Evolutionary conservation across 2,113 vertebrate genomes (phyloP).

Genomic region (Scomber scombrus): DNA sequence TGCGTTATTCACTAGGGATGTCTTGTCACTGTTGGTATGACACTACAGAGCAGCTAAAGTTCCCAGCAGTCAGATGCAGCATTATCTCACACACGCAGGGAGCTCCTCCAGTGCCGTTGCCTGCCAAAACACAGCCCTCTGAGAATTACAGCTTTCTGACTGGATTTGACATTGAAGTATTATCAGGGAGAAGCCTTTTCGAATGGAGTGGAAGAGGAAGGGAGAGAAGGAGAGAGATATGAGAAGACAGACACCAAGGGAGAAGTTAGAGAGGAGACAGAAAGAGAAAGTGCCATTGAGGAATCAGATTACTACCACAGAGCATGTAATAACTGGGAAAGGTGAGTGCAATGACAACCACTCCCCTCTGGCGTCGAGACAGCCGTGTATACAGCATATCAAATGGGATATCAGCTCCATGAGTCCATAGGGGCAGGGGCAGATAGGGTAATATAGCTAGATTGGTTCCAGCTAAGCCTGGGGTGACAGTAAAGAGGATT

Average conservation of each 20-base stretch:
- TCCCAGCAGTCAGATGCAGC: slow-evolving; percentile 49
- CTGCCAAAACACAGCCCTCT: slow-evolving; percentile 52
- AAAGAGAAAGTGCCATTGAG: slow-evolving; percentile 37
- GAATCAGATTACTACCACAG: slow-evolving; percentile 58
- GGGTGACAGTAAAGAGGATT: slow-evolving; percentile 68
- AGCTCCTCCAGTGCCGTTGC: slow-evolving; percentile 39
- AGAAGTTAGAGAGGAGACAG: slow-evolving; percentile 23
- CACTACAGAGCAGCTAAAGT: slow-evolving; percentile 29
- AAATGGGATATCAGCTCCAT: slow-evolving; percentile 57
- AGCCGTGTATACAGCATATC: slow-evolving; percentile 37
- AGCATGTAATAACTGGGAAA: slow-evolving; percentile 67
- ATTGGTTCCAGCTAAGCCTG: slow-evolving; percentile 64
- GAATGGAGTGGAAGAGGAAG: slow-evolving; percentile 40
- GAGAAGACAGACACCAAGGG: slow-evolving; percentile 31
- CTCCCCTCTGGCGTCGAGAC: slow-evolving; percentile 45
- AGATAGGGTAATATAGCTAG: slow-evolving; percentile 53
- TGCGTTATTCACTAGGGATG: slow-evolving; percentile 33
- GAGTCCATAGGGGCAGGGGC: slow-evolving; percentile 33
- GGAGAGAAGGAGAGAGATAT: slow-evolving; percentile 42
- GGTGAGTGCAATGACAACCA: slow-evolving; percentile 76
- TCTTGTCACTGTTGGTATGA: slow-evolving; percentile 44
- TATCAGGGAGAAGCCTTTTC: slow-evolving; percentile 59
- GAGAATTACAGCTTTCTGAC: slow-evolving; percentile 65
- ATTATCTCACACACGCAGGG: slow-evolving; percentile 66
- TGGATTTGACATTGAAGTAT: slow-evolving; percentile 74